Evolutionary conservation across 1,140 invertebrate genomes (phyloP).

Genomic region (Dreissena rostriformis): DNA sequence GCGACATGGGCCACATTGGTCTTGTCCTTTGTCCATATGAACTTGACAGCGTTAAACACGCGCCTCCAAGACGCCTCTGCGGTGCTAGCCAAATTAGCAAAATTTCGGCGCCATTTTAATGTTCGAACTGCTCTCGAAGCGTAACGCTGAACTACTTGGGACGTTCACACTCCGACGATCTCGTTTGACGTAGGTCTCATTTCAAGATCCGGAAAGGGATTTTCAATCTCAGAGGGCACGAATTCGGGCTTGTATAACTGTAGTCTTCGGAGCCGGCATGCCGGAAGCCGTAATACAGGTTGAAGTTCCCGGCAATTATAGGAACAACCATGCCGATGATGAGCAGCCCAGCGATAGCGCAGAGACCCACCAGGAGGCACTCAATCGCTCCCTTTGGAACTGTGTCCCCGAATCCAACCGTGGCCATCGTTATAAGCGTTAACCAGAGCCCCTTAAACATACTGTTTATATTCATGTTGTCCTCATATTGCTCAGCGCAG

Average conservation of each 20-base stretch:
- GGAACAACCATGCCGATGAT: constrained; percentile 91
- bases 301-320: constrained; percentile 65
- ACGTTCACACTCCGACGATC: too few relatives aligned
- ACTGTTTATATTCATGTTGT: constrained; percentile 4
- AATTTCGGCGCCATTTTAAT: too few relatives aligned
- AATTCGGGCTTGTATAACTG: constrained; percentile 44
- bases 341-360: constrained; percentile 95
- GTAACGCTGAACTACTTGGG: too few relatives aligned
- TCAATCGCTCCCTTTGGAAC: constrained; percentile 82
- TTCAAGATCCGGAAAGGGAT: constrained; percentile 6
- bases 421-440: constrained; percentile 98
- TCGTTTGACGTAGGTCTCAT: neutral
- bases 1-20: too few relatives aligned
- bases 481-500: constrained; percentile 47
- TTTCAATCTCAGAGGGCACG: constrained; percentile 40
- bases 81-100: too few relatives aligned
- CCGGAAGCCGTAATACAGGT: constrained; percentile 51
- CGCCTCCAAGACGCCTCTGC: too few relatives aligned
- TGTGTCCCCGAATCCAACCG: constrained; percentile 91
- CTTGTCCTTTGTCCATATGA: too few relatives aligned
- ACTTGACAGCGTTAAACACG: too few relatives aligned
- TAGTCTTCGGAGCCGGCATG: constrained; percentile 42
- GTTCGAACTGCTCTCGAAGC: too few relatives aligned
- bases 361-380: constrained; percentile 97
- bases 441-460: constrained; percentile 93